A percentile compares a stretch with the other conserved stretches of the same genome.
Conservation (phyloP, 2,797 vertebrate species). For the Carcharodon carcharias region DNA sequence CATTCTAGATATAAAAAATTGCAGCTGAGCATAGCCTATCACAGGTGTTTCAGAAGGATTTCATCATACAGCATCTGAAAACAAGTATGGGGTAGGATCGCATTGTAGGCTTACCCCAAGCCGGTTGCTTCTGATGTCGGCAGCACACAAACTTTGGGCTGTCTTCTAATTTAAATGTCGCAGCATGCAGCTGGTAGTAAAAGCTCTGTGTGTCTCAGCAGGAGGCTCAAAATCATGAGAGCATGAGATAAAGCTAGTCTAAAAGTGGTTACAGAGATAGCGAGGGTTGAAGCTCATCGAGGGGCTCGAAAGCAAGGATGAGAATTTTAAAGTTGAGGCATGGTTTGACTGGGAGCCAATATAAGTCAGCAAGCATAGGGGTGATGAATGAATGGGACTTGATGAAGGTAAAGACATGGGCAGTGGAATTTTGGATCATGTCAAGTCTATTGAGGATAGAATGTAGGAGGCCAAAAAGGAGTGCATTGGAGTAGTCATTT, state of each 20-base stretch:
- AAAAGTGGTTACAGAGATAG: background rate
- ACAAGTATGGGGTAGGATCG: background rate
- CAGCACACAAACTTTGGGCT: background rate
- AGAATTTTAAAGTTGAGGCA: background rate
- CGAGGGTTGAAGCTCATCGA: background rate
- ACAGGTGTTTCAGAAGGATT: no score
- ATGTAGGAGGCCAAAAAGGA: no score
- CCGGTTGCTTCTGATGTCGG: background rate
- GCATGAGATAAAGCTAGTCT: no score
- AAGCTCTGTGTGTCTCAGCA: background rate
- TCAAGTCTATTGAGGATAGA: no score
- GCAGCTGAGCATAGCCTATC: no score
- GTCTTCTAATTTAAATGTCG: background rate
- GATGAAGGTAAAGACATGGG: no score
- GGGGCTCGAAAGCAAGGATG: background rate
- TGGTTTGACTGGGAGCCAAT: no score
- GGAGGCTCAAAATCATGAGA: background rate
- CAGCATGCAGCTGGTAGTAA: background rate
- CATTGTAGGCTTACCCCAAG: background rate
- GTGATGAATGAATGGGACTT: no score
- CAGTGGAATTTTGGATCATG: no score
- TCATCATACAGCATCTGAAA: background rate
- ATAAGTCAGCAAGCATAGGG: no score
- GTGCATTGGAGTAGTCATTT: no score
- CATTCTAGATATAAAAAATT: background rate